phyloP scores from a whole-genome alignment of 2,888 invertebrate genomes.

The Drosophila greeni region DNA sequence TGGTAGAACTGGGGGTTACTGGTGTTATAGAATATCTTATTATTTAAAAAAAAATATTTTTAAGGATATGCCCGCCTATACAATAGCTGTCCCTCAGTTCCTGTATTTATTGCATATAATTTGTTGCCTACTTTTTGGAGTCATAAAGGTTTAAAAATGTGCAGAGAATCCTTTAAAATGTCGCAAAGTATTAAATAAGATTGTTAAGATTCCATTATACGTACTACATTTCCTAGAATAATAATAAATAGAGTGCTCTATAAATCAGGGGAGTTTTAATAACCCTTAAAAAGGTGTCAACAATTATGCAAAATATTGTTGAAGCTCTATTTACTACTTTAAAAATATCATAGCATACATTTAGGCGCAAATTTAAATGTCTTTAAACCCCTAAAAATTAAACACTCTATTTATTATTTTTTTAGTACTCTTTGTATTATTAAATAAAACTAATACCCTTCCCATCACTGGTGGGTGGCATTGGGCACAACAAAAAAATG shows the following conservation, averaged over 20 bases:
- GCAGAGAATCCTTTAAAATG: no score
- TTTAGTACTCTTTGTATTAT: not conserved
- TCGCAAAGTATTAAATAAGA: no score
- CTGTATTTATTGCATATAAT: not conserved
- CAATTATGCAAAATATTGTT: no score
- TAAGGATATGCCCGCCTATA: not conserved
- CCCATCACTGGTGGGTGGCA: conserved; percentile 22
- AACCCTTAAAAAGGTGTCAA: no score
- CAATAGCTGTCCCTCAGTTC: not conserved
- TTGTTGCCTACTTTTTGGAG: no score
- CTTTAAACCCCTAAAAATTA: not conserved
- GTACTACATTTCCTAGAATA: no score
- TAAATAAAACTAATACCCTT: not conserved
- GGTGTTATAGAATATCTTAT: not conserved
- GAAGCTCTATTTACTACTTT: no score
- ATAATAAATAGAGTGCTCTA: no score
- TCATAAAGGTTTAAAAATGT: no score
- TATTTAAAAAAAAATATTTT: not conserved
- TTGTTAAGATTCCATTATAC: not conserved
- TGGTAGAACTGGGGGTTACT: not conserved
- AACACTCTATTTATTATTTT: not conserved
- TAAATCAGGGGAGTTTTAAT: no score
- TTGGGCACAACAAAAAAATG: conserved; percentile 15
- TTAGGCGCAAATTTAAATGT: not conserved
- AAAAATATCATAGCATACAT: no score